These are phyloP conservation scores for Diachrysia chrysitis DNA, from an alignment of 2,888 invertebrate genomes.

Conservation along the genomic window DNA sequence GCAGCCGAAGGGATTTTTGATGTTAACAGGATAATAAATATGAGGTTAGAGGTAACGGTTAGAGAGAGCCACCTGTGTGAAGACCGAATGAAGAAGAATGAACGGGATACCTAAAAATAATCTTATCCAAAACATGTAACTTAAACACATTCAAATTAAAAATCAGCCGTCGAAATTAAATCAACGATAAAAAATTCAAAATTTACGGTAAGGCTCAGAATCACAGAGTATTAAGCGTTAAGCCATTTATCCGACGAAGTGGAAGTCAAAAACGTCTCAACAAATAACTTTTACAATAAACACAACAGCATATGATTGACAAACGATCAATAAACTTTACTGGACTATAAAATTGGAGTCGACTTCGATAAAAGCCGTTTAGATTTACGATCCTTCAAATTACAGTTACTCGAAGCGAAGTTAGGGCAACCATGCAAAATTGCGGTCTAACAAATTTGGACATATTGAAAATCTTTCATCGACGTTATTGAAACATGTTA, in stretches of 20 bases:
- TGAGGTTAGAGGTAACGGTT: neutral
- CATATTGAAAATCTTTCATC: conserved; percentile 26
- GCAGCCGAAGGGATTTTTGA: conserved; percentile 9
- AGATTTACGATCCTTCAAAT: conserved; percentile 56
- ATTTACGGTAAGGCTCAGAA: neutral
- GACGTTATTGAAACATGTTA: conserved; percentile 21
- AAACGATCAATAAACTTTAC: conserved; percentile 56
- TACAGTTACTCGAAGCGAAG: conserved; percentile 30
- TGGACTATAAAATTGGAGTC: conserved; percentile 54
- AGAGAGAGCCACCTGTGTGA: no score
- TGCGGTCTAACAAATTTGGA: conserved; percentile 20
- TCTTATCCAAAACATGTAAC: no score
- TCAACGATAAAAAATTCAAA: neutral
- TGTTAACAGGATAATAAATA: neutral
- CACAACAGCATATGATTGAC: conserved; percentile 40
- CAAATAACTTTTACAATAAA: conserved; percentile 31
- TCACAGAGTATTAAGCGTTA: neutral
- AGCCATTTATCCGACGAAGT: conserved; percentile 8
- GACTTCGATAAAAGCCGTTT: conserved; percentile 49
- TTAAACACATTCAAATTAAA: neutral
- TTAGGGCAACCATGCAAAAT: conserved; percentile 41
- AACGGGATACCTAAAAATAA: no score
- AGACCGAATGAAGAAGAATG: no score
- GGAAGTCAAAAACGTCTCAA: conserved; percentile 25
- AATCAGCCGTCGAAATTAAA: neutral